phyloP scores from a whole-genome alignment of 2,797 vertebrate genomes.

The Nannoperca australis region DNA sequence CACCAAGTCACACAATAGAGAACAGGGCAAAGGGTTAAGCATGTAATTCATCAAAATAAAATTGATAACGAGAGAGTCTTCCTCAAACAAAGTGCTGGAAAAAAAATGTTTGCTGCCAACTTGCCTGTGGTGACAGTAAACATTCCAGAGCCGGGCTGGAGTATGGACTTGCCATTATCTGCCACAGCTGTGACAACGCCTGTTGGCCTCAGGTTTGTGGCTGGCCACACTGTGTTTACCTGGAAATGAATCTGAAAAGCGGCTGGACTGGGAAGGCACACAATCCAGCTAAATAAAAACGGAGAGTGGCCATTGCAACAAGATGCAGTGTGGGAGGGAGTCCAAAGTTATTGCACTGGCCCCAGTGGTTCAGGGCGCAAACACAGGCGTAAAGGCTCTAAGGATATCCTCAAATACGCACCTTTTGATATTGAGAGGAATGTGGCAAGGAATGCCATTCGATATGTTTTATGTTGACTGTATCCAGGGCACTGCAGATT shows the following conservation, averaged over 20 bases:
- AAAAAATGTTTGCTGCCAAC: constrained; percentile 89
- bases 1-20: constrained; percentile 53
- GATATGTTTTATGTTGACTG: constrained; percentile 77
- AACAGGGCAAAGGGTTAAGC: constrained; percentile 81
- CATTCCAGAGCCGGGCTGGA: constrained; percentile 89
- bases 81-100: constrained; percentile 80
- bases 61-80: constrained; percentile 85
- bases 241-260: constrained; percentile 94
- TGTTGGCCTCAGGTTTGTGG: constrained; percentile 88
- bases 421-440: constrained; percentile 83
- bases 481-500: constrained; percentile 77
- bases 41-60: constrained; percentile 86
- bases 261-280: constrained; percentile 87
- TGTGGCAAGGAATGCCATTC: constrained; percentile 71
- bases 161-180: constrained; percentile 86
- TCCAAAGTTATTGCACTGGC: constrained; percentile 82
- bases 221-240: constrained; percentile 91
- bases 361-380: constrained; percentile 85
- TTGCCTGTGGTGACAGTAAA: constrained; percentile 93
- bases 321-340: constrained; percentile 83
- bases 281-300: constrained; percentile 86
- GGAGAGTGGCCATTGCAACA: constrained; percentile 77
- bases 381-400: constrained; percentile 83
- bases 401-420: constrained; percentile 87
- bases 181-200: constrained; percentile 91